These are phyloP conservation scores for human (Homo sapiens) DNA, from an alignment of 2,113 vertebrate species.

Conservation along the genomic window GRCh38 chr14:64083001-64083500, in stretches of 20 bases:
- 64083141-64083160: neutral
- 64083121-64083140: neutral
- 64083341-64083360: neutral
- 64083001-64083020: neutral
- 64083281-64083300: neutral
- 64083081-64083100: neutral
- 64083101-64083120: neutral
- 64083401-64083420: neutral
- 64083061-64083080: neutral
- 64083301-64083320: neutral
- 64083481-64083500: neutral
- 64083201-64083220: constrained; percentile 23
- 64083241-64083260: neutral
- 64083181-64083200: neutral
- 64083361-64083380: neutral
- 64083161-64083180: neutral
- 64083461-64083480: neutral
- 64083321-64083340: constrained; percentile 30
- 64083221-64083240: neutral
- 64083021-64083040: neutral
- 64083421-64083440: neutral
- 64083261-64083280: neutral
- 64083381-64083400: neutral
- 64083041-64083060: constrained; percentile 1
- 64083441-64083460: neutral